Evolutionary conservation across 2,888 invertebrate species (phyloP).

Genomic region (Nasonia oneida): DNA sequence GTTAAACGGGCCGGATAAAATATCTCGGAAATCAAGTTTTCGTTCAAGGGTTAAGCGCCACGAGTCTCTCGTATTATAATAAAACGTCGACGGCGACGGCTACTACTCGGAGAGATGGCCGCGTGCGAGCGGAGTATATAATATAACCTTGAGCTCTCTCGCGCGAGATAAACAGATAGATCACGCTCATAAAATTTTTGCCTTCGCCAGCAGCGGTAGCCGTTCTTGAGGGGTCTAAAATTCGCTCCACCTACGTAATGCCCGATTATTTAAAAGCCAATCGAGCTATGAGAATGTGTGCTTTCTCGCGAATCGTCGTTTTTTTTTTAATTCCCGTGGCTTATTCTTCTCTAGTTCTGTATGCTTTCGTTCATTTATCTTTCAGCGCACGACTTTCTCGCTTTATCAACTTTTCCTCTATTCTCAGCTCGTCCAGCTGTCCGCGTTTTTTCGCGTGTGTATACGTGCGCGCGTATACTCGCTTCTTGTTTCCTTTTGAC

Average conservation of each 20-base stretch:
- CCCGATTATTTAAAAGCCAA: not conserved
- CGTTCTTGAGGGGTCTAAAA: not conserved
- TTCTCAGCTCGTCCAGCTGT: no score
- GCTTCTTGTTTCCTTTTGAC: not conserved
- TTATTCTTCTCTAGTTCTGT: not conserved
- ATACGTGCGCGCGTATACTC: not conserved
- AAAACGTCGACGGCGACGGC: not conserved
- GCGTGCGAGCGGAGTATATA: not conserved
- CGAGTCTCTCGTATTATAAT: not conserved
- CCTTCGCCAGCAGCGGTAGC: not conserved
- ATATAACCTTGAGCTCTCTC: slow-evolving; percentile 5
- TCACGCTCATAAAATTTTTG: slow-evolving; percentile 30
- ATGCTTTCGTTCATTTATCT: slow-evolving; percentile 26
- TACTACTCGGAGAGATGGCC: not conserved
- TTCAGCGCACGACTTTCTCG: slow-evolving; percentile 5
- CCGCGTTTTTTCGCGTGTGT: not conserved
- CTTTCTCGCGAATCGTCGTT: not conserved
- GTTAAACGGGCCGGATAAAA: not conserved
- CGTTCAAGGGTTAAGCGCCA: not conserved
- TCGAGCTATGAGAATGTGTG: not conserved
- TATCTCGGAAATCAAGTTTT: not conserved
- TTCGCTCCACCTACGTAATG: not conserved
- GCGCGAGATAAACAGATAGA: slow-evolving; percentile 35
- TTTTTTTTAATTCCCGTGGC: no score
- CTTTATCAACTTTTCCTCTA: slow-evolving; percentile 14